Base-by-base conservation (phyloP, 1,140 invertebrate species). In the Eurosta solidaginis region DNA sequence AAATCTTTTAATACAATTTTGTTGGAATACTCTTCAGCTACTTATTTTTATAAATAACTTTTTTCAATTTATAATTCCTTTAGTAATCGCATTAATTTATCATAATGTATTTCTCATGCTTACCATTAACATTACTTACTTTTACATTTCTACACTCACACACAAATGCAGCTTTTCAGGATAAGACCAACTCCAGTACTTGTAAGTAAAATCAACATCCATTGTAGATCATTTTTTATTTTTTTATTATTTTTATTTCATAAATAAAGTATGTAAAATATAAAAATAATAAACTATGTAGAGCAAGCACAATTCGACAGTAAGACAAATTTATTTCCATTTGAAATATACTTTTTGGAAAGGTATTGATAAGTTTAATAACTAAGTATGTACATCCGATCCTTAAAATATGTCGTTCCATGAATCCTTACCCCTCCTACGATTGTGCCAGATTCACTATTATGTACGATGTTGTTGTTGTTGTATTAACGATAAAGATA, bases 171-270 rank as follows among this genome's bases (percentile, higher is more conserved):
- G 95, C 94, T 96, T 92, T 96, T 97, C 94, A 95, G 96, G 95
- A 96, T 96, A 92, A 96, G 94, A 92, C 95, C 95, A 91, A 94
- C 95, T 91, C 95, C 95, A 92, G 95, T 96, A 89, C 93, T 97
- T 93, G 96, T 97, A 96, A 97, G 96, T 97, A 96, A 90, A 88
- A 86, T 77, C 45, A 49, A 77, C 47, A 45, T 77, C n/a, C 59
- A 68, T 68, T 68, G 59, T 68, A 68, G 59, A 9, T 63, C 75
- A 10, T 50, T 44, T 25, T 74, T 74, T 79, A 63, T 50, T 76
- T 22, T n/a, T 63, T n/a, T n/a, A 29, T 36, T 25, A 20, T 78
- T 68, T 73, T 68, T 1, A 29, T 59, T n/a, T 78, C 14, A n/a
- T n/a, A n/a, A n/a, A n/a, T n/a, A n/a, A n/a, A 42, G 17, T 25